Conservation (phyloP, 1,140 invertebrate genomes). For the Euschistus heros region DNA sequence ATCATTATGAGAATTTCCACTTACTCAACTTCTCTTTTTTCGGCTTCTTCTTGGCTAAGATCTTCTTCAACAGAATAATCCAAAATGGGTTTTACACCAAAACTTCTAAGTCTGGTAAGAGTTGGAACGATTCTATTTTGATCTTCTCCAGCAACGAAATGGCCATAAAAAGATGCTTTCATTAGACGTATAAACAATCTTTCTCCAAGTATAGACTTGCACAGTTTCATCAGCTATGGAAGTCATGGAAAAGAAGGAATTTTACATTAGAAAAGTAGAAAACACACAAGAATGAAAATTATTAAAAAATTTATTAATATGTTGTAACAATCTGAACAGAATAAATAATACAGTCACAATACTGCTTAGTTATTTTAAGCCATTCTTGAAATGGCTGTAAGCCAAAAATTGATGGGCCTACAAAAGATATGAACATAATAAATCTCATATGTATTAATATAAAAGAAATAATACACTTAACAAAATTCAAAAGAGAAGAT, state of each 20-base stretch:
- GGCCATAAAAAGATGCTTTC: slow-evolving; percentile 94
- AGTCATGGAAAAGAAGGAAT: slow-evolving; percentile 33
- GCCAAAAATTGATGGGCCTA: too few species aligned
- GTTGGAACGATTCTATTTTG: slow-evolving; percentile 75
- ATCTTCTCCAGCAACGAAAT: slow-evolving; percentile 95
- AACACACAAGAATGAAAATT: background rate
- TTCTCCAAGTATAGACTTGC: slow-evolving; percentile 70
- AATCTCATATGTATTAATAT: too few species aligned
- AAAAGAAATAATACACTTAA: too few species aligned
- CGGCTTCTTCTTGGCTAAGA: slow-evolving; percentile 77
- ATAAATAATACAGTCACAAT: too few species aligned
- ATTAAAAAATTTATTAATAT: background rate
- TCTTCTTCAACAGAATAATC: slow-evolving; percentile 99
- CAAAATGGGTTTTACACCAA: slow-evolving; percentile 96
- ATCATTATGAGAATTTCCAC: slow-evolving; percentile 28
- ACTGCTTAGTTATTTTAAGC: too few species aligned
- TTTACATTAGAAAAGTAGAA: slow-evolving; percentile 21
- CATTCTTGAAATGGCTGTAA: too few species aligned
- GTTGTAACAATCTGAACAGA: too few species aligned
- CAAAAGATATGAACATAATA: too few species aligned
- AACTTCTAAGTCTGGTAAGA: slow-evolving; percentile 71
- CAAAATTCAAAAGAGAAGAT: too few species aligned
- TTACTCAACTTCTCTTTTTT: slow-evolving; percentile 83
- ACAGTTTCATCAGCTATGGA: slow-evolving; percentile 78
- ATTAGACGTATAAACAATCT: slow-evolving; percentile 76